Conservation (phyloP, 2,797 vertebrate genomes). For the Delichon dasypus region DNA sequence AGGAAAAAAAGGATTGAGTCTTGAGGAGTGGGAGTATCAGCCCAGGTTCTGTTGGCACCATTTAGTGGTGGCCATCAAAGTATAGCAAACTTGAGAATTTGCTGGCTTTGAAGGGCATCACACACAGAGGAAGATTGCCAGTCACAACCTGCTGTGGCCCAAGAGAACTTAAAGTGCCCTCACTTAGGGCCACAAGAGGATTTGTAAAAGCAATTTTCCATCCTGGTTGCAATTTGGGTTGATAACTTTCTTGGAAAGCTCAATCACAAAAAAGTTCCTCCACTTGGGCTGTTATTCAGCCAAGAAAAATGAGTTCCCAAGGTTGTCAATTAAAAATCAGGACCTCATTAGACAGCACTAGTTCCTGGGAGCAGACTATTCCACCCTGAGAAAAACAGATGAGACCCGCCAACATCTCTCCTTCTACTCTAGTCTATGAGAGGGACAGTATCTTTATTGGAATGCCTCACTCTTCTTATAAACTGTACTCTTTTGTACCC, state of each 20-base stretch:
- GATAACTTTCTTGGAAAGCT: neutral
- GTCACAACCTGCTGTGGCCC: neutral
- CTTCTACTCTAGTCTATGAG: neutral
- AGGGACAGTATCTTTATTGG: neutral
- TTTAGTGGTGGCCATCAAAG: neutral
- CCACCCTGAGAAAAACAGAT: neutral
- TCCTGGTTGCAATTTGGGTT: neutral
- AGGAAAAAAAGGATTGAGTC: neutral
- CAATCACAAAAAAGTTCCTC: neutral
- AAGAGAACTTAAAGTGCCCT: neutral
- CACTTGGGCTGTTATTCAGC: neutral
- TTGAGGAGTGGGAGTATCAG: neutral
- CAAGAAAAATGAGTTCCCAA: neutral
- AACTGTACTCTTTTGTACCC: neutral
- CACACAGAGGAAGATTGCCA: neutral
- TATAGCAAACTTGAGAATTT: neutral
- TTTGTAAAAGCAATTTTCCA: neutral
- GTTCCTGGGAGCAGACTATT: neutral
- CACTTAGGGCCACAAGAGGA: neutral
- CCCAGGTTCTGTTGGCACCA: neutral
- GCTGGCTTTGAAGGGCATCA: accelerated
- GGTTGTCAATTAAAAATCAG: neutral
- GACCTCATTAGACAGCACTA: neutral
- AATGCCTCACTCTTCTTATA: neutral
- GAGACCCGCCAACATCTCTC: neutral